Evolutionary conservation across 30 jellyfish, hydroid and myxozoan species (phyloP).

Genomic region (Sanderia malayensis): DNA sequence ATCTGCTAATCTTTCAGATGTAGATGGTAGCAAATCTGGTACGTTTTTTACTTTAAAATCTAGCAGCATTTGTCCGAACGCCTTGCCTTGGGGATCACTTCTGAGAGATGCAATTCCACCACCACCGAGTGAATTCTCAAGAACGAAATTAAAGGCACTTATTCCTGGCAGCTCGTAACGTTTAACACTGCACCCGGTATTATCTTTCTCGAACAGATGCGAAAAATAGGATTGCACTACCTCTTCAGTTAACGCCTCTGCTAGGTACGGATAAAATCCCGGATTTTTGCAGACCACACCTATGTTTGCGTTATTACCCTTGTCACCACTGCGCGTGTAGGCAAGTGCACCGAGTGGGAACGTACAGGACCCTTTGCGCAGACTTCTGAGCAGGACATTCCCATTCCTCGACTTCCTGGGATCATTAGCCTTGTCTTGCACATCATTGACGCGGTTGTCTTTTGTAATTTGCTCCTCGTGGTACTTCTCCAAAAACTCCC

Average conservation of each 20-base stretch:
- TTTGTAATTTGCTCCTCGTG: constrained; percentile 11
- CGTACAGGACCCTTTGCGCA: constrained; percentile 68
- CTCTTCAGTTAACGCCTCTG: constrained; percentile 73
- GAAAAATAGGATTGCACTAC: constrained; percentile 71
- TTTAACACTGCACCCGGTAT: constrained; percentile 27
- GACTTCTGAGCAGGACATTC: constrained; percentile 28
- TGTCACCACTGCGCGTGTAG: constrained; percentile 89
- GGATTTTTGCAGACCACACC: constrained; percentile 90
- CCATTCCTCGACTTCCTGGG: neutral
- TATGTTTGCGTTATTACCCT: constrained; percentile 84
- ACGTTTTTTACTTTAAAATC: constrained; percentile 82
- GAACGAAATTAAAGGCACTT: constrained; percentile 80
- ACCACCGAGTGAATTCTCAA: constrained; percentile 88
- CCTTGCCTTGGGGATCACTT: constrained; percentile 96
- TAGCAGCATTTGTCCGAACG: constrained; percentile 82
- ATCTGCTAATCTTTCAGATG: constrained; percentile 70
- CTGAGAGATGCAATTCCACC: constrained; percentile 94
- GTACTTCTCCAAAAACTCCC: constrained; percentile 64
- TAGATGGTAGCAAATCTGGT: constrained; percentile 79
- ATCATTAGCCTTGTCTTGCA: neutral
- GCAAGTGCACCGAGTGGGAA: constrained; percentile 91
- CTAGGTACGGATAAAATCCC: constrained; percentile 67
- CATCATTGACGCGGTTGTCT: neutral
- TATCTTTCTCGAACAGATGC: constrained; percentile 73
- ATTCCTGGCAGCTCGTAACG: constrained; percentile 92